Evolutionary conservation across 2,113 vertebrate species (phyloP), one percentile per base, ranked within the genome.

Genomic region (Tachysurus vachellii): DNA sequence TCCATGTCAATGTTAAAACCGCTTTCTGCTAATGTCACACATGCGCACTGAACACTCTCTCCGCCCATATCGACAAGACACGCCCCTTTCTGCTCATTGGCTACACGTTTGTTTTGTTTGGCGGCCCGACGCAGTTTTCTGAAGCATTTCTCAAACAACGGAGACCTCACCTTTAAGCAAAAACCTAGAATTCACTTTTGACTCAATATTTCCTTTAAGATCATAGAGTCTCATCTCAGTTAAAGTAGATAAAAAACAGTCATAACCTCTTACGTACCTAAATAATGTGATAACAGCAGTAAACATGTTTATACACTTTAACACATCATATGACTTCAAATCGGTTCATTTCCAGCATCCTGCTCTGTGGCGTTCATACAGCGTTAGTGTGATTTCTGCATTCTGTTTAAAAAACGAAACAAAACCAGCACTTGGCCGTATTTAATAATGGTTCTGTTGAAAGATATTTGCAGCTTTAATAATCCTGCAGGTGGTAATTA

Each of bases 311-410:
- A 73, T 71, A 28, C 31, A 23, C 77, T 42, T 70, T 80, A 54
- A 28, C 83, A 75, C 4, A 21, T 62, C 47, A 5, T 81, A 87
- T 82, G 83, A 86, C 88, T 85, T 89, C 61, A 82, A 62, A 53
- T 54, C 53, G 56, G 2, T 62, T 42, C 21, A 85, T 66, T 31
- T 73, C 7, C 36, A n/a, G 84, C 47, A 64, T 64, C 81, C 84
- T 6, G 44, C 81, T 83, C 50, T 87, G 87, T 89, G 88, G 88
- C 88, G 82, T 87, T 87, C 76, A 70, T 53, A n/a, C 53, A 76
- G 54, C 9, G 62, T 88, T 85, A 76, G 66, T 57, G 83, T 68
- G 31, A 31, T 68, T 53, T 73, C 66, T 71, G 66, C 53, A 73
- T 14, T 84, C 64, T 54, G 82, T 50, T 23, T 83, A 56, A 68